These are phyloP conservation scores for Chascanopsetta lugubris DNA, from an alignment of 2,113 vertebrate species.

Conservation along the genomic window DNA sequence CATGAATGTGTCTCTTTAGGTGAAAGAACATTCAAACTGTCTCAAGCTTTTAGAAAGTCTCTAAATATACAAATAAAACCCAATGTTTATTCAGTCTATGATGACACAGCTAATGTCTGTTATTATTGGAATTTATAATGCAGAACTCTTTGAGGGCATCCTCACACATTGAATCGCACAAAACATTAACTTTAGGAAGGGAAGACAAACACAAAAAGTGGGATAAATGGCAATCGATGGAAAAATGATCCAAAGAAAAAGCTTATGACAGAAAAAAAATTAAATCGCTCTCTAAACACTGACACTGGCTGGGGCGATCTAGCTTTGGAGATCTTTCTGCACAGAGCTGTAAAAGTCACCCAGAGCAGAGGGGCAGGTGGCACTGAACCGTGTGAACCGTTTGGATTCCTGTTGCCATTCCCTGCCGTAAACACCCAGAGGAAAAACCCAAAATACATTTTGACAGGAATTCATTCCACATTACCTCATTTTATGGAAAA, in stretches of 20 bases:
- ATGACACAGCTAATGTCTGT: neutral
- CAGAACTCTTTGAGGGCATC: neutral
- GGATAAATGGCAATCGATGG: neutral
- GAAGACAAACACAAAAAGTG: neutral
- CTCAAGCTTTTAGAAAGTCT: slow-evolving; percentile 3
- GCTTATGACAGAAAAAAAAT: neutral
- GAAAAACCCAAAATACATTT: too few relatives aligned
- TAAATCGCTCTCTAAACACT: neutral
- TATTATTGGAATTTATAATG: neutral
- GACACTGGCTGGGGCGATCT: neutral
- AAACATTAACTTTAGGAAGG: neutral
- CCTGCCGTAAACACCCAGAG: neutral
- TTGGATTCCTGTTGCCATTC: neutral
- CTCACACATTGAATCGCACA: neutral
- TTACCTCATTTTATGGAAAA: neutral
- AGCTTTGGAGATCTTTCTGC: neutral
- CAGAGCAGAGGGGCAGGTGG: too few relatives aligned
- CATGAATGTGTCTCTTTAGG: neutral
- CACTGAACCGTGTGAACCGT: neutral
- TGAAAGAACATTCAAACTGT: neutral
- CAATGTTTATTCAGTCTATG: neutral
- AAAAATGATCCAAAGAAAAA: neutral
- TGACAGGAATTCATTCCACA: too few relatives aligned
- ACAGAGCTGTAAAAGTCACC: neutral
- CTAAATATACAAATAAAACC: neutral